Base-by-base conservation (phyloP, 2,113 vertebrate species). In the Podiceps cristatus region DNA sequence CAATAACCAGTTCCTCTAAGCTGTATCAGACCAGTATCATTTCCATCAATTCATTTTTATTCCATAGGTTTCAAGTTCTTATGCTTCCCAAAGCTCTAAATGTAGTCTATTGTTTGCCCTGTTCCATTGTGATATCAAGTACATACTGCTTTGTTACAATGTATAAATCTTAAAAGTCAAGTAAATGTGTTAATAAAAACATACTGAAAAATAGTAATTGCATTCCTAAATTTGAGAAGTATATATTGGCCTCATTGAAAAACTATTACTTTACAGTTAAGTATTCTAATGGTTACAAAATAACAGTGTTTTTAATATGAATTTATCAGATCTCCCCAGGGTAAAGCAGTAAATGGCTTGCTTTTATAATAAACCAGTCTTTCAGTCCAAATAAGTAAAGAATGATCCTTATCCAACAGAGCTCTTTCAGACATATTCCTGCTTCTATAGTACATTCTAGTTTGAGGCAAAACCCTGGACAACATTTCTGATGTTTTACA, bases 11-110 rank as follows among this genome's bases (percentile, higher is more conserved):
- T 73, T 91, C 49, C 49, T 59, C 24, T 40, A 47, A 88, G 13
- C n/a, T 90, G 47, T n/a, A 64, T 42, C 29, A 95, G 33, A 66
- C 18, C 73, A n/a, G 50, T 94, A 97, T 96, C 13, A 95, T 88
- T 96, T 95, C 62, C 68, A 27, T 58, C 15, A 63, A 40, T 78
- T 89, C 2, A 49, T 44, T 95, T 97, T 81, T 90, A 52, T 86
- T 95, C 18, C 49, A 52, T 42, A 92, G 18, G 5, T 86, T 89
- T 96, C 40, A 91, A 33, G 25, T 76, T 81, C 22, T 86, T 92
- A 35, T 49, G 16, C 22, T 68, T 40, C 52, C 28, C 20, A 93
- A 91, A 97, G 15, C 37, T 96, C 53, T 93, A 83, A 73, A 40
- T 59, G 24, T 60, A 74, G 19, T 81, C 35, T 71, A 24, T 77